Percentiles rank a stretch among this genome's conserved stretches.
phyloP scores from a whole-genome alignment of 2,113 vertebrate genomes.

The Aramus guarauna region DNA sequence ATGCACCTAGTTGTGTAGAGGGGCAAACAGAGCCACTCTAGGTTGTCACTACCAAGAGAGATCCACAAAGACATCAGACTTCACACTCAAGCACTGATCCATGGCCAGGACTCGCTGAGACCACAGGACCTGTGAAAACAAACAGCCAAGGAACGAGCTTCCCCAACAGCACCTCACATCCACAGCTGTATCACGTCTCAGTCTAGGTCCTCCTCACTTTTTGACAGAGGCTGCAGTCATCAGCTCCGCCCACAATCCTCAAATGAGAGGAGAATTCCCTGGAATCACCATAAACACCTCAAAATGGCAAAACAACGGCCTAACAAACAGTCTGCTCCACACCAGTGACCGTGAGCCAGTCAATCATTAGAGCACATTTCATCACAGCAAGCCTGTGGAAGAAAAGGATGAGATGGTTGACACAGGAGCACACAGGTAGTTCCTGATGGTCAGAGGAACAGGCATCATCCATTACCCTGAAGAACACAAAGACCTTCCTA shows the following conservation, averaged over 20 bases:
- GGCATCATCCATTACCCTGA: fast-evolving
- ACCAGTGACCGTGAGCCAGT: fast-evolving
- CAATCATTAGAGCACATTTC: not conserved
- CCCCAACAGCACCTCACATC: not conserved
- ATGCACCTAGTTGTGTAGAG: not conserved
- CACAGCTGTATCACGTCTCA: not conserved
- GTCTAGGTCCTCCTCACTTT: not conserved
- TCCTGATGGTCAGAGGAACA: not conserved
- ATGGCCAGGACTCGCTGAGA: not conserved
- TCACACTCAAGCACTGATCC: fast-evolving
- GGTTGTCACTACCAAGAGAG: not conserved
- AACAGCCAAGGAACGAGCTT: not conserved
- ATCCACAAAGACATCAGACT: not conserved
- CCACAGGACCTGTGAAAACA: not conserved
- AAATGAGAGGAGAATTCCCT: not conserved
- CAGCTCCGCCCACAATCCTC: not conserved
- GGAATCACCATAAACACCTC: not conserved
- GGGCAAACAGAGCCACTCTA: not conserved
- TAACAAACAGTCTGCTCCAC: fast-evolving
- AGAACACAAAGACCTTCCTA: not conserved
- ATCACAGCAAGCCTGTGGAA: not conserved
- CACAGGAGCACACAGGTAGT: not conserved
- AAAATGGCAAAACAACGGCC: not conserved
- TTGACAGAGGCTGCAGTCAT: not conserved
- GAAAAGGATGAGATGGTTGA: not conserved